Evolutionary conservation across 2,113 vertebrate genomes (phyloP), one percentile per base, ranked within the genome.

Genomic region (Dolichotis patagonum): DNA sequence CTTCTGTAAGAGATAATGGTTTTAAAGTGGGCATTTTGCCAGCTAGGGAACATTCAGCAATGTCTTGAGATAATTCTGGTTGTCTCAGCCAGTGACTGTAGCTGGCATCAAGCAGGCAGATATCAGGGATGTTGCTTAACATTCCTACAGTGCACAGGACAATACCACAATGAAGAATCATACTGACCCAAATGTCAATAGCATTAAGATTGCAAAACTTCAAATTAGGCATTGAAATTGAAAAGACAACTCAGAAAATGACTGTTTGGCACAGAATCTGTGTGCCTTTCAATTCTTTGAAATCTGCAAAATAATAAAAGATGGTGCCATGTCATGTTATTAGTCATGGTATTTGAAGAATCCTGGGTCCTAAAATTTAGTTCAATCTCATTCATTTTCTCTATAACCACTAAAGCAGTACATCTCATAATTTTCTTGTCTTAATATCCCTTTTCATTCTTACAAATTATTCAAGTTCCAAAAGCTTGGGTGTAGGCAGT

Each of bases 291-390:
- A 11, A 58, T 95, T 92, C 84, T 71, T 30, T 91, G 60, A n/a
- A 63, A 87, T 54, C 91, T 91, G 38, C 38, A 73, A 75, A 96
- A 73, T 14, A 95, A 83, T 80, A 78, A 85, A 84, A 92, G 30
- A 81, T 82, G 92, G 30, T 49, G 41, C 35, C 88, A 75, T 60
- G 58, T 85, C 71, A 63, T n/a, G 82, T 56, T 73, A 63, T 86
- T 58, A 89, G 91, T 32, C n/a, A 30, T 69, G 89, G 88, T 38
- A 93, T 94, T 82, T 91, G 41, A 96, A 96, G 43, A 56, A 96
- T 93, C 49, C 41, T 5, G n/a, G 73, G 46, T 69, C 67, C 54
- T 87, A 67, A 87, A 83, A 75, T 84, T 95, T 71, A 91, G 60
- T 65, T 96, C 30, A 78, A 62, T 32, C 32, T n/a, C 54, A 91